Evolutionary conservation across 2,888 invertebrate species (phyloP), one percentile per base, ranked within the genome.

Genomic region (Hofmannophila pseudospretella): DNA sequence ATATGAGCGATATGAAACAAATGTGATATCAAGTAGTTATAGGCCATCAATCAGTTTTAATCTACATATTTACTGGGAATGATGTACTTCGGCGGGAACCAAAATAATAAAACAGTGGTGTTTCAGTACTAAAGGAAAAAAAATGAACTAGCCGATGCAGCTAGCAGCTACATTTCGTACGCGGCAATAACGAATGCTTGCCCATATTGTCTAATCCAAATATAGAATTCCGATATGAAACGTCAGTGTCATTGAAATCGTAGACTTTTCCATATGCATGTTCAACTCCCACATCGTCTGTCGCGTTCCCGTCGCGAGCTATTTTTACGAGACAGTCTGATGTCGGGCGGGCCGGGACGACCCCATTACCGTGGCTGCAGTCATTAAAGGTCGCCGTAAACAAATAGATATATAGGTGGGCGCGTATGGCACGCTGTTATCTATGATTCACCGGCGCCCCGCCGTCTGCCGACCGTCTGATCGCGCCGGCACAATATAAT

Each of bases 401-500:
- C 75, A 79, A 78, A 81, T 79, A 75, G 63, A 72, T 68, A 64
- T 67, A 69, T 71, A 81, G 77, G 77, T 79, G 75, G 74, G 73
- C 65, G 71, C 62, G 66, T 76, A 67, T 78, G 68, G 63, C 65
- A 70, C 68, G 64, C 59, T 71, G 74, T 81, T 81, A 77, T 78
- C 79, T 78, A 75, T 84, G 81, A 84, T 78, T 81, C 84, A 86
- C 72, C 59, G 85, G 79, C 85, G 85, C 80, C 85, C 64, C 67
- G 76, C 79, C 49, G 85, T 85, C 85, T 86, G 74, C 68, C 61
- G 54, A 47, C 56, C 56, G 82, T 82, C 80, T 82, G 78, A 81
- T 82, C 72, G 70, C 57, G 52, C 70, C 70, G 70, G 60, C 73
- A 70, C 67, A 71, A 66, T 68, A 70, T 75, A 76, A 77, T 71